Evolutionary conservation across 1,140 invertebrate genomes (phyloP), one percentile per base, ranked within the genome.

Genomic region (Heterodera schachtii): DNA sequence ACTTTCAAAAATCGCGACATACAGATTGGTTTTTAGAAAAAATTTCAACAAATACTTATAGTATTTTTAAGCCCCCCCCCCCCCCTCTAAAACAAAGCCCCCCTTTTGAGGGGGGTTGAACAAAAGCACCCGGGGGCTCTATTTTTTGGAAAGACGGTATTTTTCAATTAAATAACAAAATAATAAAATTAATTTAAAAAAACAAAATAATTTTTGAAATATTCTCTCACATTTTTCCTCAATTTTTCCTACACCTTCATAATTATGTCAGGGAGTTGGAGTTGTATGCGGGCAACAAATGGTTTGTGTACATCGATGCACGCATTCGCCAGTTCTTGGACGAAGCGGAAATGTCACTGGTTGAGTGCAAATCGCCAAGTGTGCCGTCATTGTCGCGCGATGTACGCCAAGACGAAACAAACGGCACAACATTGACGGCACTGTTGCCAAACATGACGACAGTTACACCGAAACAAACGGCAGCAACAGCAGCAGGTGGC

Each of bases 301-400:
- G 84, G 85, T 85, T 87, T 52, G 86, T 87, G 2, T 87, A 87
- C 70, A 88, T 88, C 52, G 87, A 87, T 74, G 85, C 85, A 13
- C 69, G 86, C 64, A 87, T 85, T 67, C 78, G 84, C 31, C 86
- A 88, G 75, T 88, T 87, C 60, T 57, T 87, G 31, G 83, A 87
- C 49, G 87, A 87, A 44, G 87, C 87, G 8, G 83, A 87, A 75
- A 73, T 75, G 5, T 83, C 85, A 11, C 41, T 87, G 46, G 71
- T 85, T 0, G 84, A 86, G n/a, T 85, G 87, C 80, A 82, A 74
- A 69, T 70, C 70, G 21, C 64, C 66, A 44, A 46, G 9, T 9
- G 41, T 47, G n/a, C 70, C 46, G 16, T 44, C 13, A 8, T 31
- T 31, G 31, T 31, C 16, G 44, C 57, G 44, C 11, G 9, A 71